phyloP scores from a whole-genome alignment of 2,797 vertebrate species.

The Paedocypris micromegethes region DNA sequence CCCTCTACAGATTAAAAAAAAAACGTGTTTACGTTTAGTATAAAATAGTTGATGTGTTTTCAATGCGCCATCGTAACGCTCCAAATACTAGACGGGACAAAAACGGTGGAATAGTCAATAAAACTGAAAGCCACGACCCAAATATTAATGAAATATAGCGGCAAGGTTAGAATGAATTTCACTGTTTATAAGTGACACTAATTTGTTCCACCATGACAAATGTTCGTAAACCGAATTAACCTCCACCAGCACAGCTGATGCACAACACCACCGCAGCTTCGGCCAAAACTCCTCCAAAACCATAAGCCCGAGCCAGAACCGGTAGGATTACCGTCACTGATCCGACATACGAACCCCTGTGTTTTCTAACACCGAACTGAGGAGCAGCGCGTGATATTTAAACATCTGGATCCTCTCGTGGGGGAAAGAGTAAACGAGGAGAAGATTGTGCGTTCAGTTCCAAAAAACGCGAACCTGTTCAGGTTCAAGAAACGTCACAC shows the following conservation, averaged over 20 bases:
- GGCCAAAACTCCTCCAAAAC: slow-evolving; percentile 19
- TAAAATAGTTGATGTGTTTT: no score
- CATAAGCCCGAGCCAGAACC: not conserved
- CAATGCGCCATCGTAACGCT: no score
- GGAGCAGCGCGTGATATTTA: not conserved
- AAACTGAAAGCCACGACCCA: no score
- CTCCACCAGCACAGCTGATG: slow-evolving; percentile 12
- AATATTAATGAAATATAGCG: no score
- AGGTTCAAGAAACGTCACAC: slow-evolving; percentile 3
- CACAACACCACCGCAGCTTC: slow-evolving; percentile 28
- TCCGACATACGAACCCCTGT: slow-evolving; percentile 2
- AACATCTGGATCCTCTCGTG: slow-evolving; percentile 10
- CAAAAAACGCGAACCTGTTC: slow-evolving; percentile 3
- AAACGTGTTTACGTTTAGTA: no score
- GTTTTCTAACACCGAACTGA: not conserved
- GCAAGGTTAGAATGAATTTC: no score
- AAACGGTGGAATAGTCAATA: no score
- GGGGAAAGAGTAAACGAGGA: not conserved
- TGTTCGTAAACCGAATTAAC: slow-evolving; percentile 3
- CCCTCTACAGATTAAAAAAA: no score
- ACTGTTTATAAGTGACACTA: not conserved
- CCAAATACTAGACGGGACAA: no score
- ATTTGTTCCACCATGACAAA: not conserved
- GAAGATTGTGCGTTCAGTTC: not conserved
- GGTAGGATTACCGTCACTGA: not conserved